Conservation (phyloP, 2,888 invertebrate genomes). For the Panzeria rudis region DNA sequence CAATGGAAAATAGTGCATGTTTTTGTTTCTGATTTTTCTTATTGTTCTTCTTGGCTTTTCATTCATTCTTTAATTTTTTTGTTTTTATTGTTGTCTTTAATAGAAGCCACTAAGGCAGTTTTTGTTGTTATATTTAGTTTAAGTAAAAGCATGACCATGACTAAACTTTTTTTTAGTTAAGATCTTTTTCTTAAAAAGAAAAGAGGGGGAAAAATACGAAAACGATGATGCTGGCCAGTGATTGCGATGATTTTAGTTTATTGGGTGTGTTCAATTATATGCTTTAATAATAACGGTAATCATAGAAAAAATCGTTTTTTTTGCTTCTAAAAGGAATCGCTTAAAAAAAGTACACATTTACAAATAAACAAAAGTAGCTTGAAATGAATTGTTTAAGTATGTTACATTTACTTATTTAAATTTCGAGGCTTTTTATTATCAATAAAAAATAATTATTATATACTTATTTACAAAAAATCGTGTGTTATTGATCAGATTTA, state of each 20-base stretch:
- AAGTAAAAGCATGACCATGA: conserved; percentile 71
- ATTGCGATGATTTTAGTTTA: conserved; percentile 73
- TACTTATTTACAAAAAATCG: background rate
- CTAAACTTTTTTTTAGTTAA: conserved; percentile 66
- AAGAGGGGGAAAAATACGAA: background rate
- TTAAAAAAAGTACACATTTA: conserved; percentile 24
- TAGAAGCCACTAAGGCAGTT: conserved; percentile 49
- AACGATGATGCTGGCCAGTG: conserved; percentile 69
- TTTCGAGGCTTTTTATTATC: conserved; percentile 6
- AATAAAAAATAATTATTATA: background rate
- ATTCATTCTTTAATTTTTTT: conserved; percentile 56
- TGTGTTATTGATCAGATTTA: background rate
- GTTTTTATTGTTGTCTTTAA: conserved; percentile 26
- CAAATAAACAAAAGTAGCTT: conserved; percentile 24
- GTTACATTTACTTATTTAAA: conserved; percentile 57
- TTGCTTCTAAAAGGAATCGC: conserved; percentile 36
- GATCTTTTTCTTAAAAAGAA: conserved; percentile 57
- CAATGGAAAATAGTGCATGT: conserved; percentile 71
- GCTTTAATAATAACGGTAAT: conserved; percentile 75
- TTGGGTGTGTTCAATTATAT: conserved; percentile 75
- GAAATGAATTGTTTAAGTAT: conserved; percentile 20
- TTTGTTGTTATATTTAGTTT: conserved; percentile 28
- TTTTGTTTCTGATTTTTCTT: conserved; percentile 44
- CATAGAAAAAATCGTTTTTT: conserved; percentile 48
- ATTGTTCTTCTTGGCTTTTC: conserved; percentile 42